Percentiles rank a stretch among this genome's conserved stretches.
Conservation (phyloP, 53 echinoderm and acorn worm species). For the Pentamera pediparva region DNA sequence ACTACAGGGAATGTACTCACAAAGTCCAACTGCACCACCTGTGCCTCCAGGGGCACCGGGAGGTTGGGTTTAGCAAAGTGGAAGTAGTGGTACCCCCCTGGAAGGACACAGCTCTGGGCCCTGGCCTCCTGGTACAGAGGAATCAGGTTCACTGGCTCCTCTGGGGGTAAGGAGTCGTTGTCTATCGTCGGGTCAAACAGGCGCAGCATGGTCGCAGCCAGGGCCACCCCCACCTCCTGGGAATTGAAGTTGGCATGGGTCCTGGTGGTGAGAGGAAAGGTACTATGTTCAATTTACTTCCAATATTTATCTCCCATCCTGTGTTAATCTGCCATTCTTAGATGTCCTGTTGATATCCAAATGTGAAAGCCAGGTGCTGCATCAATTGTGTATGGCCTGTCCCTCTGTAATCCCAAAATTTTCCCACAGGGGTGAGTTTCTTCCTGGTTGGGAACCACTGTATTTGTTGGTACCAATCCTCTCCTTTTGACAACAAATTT, state of each 20-base stretch:
- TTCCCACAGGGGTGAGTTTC: no score
- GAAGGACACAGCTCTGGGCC: constrained; percentile 68
- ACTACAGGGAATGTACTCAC: constrained; percentile 62
- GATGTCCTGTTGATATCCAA: no score
- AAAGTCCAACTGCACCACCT: constrained; percentile 84
- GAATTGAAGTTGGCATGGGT: constrained; percentile 93
- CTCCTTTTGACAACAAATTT: no score
- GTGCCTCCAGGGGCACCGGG: constrained; percentile 65
- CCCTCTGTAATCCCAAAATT: no score
- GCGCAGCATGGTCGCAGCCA: constrained; percentile 86
- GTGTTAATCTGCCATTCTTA: no score
- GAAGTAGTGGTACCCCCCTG: constrained; percentile 81
- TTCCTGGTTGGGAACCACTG: no score
- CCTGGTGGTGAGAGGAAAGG: constrained; percentile 34
- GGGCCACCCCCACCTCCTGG: constrained; percentile 73
- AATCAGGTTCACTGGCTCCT: constrained; percentile 69
- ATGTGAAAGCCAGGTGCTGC: no score
- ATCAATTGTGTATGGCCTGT: no score
- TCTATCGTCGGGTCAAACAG: constrained; percentile 97
- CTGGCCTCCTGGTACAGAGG: constrained; percentile 76
- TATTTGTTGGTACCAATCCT: no score
- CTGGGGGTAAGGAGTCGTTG: constrained; percentile 67
- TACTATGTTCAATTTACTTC: no score
- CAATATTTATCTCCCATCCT: no score
- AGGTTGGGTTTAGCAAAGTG: constrained; percentile 82